These are phyloP conservation scores for Bruchidius siliquastri DNA, from an alignment of 2,888 invertebrate genomes.

Conservation along the genomic window DNA sequence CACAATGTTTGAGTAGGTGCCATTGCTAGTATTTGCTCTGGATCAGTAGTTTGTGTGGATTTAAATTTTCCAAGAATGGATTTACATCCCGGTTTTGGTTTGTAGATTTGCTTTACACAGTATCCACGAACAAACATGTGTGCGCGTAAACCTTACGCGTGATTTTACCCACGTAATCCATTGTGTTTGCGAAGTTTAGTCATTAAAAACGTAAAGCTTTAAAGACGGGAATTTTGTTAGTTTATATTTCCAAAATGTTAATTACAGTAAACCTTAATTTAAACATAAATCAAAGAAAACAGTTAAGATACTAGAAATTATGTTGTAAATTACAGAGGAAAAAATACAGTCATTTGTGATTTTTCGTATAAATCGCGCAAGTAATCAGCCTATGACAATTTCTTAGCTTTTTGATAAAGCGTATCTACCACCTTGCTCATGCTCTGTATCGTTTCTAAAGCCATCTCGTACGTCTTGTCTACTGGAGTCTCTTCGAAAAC, in stretches of 20 bases:
- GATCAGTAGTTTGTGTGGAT: too few relatives aligned
- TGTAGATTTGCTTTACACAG: too few relatives aligned
- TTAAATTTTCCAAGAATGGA: too few relatives aligned
- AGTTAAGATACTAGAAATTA: constrained; percentile 1
- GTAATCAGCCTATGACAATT: constrained; percentile 70
- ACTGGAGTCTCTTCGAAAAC: constrained; percentile 93
- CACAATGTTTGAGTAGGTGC: too few relatives aligned
- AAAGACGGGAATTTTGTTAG: constrained; percentile 8
- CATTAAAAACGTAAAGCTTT: too few relatives aligned
- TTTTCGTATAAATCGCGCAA: constrained; percentile 1
- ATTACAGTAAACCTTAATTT: constrained; percentile 5
- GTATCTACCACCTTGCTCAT: constrained; percentile 99
- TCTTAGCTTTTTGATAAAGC: constrained; percentile 98
- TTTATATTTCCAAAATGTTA: constrained; percentile 9
- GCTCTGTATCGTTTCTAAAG: constrained; percentile 94
- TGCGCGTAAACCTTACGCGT: too few relatives aligned
- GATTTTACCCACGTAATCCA: too few relatives aligned
- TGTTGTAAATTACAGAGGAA: constrained; percentile 3
- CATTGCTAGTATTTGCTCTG: too few relatives aligned
- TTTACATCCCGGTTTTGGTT: too few relatives aligned
- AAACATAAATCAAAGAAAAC: constrained; percentile 1
- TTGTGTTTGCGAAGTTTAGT: too few relatives aligned
- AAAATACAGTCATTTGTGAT: constrained; percentile 21
- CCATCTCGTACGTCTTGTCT: constrained; percentile 96
- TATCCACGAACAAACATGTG: too few relatives aligned